These are phyloP conservation scores for Talpa occidentalis DNA, from an alignment of 2,113 vertebrate species.

Conservation along the genomic window DNA sequence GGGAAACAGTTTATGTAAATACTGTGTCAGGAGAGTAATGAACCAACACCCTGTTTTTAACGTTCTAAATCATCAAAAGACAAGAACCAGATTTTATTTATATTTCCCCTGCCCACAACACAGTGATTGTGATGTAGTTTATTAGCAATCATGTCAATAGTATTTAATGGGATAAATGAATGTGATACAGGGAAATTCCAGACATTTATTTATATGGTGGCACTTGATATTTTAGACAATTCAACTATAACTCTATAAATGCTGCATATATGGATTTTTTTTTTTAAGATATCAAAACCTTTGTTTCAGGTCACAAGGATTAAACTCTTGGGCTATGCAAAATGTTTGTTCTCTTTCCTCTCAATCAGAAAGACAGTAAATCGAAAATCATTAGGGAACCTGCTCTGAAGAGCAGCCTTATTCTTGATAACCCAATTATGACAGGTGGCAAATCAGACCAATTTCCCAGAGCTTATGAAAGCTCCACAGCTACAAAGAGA, in stretches of 20 bases:
- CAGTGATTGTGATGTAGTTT: neutral
- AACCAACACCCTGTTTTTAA: neutral
- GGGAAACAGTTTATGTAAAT: conserved; percentile 39
- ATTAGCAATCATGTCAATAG: neutral
- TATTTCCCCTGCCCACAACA: neutral
- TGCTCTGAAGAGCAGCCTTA: neutral
- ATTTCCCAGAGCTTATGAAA: conserved; percentile 49
- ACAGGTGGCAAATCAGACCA: conserved; percentile 55
- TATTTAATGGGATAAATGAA: neutral
- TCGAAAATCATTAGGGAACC: neutral
- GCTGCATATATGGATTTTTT: neutral
- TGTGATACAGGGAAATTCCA: neutral
- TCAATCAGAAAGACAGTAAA: neutral
- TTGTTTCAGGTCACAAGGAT: conserved; percentile 4
- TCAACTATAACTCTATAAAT: neutral
- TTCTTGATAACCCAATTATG: neutral
- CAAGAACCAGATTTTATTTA: neutral
- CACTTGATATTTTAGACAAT: neutral
- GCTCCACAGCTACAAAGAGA: conserved; percentile 8
- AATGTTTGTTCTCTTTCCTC: neutral
- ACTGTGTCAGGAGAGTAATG: neutral
- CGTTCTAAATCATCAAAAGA: conserved; percentile 5
- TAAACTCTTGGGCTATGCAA: neutral
- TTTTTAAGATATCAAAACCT: neutral
- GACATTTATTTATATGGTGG: neutral